phyloP scores from a whole-genome alignment of 2,888 invertebrate species.

The Drosophila parthenogenetica region DNA sequence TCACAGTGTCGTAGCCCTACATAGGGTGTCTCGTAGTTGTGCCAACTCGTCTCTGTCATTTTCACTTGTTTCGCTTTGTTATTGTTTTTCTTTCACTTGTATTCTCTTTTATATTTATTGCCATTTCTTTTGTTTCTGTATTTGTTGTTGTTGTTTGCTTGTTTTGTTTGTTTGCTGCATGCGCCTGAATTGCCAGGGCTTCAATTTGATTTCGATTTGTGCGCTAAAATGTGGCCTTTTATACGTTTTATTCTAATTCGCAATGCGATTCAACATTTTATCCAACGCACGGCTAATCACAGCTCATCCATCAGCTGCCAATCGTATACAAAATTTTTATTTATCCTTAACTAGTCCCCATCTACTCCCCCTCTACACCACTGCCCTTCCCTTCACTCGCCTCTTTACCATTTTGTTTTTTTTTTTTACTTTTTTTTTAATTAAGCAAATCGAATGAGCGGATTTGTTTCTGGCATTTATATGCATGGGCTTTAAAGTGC shows the following conservation, averaged over 20 bases:
- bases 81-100: too few relatives aligned
- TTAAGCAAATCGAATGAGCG: constrained; percentile 7
- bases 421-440: constrained; percentile 8
- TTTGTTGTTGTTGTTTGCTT: constrained; percentile 5
- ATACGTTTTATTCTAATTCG: constrained; percentile 59
- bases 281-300: constrained; percentile 37
- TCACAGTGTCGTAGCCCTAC: too few relatives aligned
- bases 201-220: constrained; percentile 67
- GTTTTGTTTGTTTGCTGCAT: constrained; percentile 27
- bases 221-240: constrained; percentile 34
- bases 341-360: too few relatives aligned
- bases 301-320: constrained; percentile 26
- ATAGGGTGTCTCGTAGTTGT: background rate
- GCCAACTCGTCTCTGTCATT: background rate
- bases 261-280: constrained; percentile 34
- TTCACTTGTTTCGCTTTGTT: too few relatives aligned
- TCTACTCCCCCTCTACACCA: too few relatives aligned
- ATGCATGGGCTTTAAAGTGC: constrained; percentile 4
- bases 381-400: background rate
- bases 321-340: constrained; percentile 11
- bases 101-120: constrained; percentile 7
- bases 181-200: constrained; percentile 27
- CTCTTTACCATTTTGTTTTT: background rate
- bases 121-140: constrained; percentile 16
- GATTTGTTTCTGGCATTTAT: background rate